Conservation (phyloP, 2,113 vertebrate genomes). For the Ammodytes dubius region DNA sequence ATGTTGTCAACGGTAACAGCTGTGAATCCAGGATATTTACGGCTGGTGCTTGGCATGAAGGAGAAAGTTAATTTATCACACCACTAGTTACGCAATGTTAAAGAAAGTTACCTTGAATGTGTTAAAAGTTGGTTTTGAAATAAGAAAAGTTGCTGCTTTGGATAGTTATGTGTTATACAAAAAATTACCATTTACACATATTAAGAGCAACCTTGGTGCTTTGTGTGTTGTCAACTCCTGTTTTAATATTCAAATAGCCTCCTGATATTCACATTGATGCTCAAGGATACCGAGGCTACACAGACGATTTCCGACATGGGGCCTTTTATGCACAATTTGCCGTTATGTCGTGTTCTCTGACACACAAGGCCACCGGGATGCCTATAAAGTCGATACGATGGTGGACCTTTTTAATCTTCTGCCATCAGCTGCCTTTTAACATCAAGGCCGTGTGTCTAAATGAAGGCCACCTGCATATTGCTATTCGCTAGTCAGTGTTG, state of each 20-base stretch:
- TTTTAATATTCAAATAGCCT: slow-evolving; percentile 48
- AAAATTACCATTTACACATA: background rate
- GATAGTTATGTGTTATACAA: background rate
- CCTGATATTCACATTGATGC: slow-evolving; percentile 31
- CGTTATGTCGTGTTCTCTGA: slow-evolving; percentile 22
- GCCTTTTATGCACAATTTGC: slow-evolving; percentile 45
- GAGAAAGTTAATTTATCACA: background rate
- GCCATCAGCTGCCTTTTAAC: slow-evolving; percentile 12
- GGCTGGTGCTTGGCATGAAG: background rate
- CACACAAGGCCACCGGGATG: slow-evolving; percentile 39
- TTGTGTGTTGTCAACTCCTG: background rate
- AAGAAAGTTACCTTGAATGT: background rate
- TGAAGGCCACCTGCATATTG: slow-evolving; percentile 3
- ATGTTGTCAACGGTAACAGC: background rate
- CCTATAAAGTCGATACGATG: slow-evolving; percentile 10
- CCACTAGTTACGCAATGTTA: background rate
- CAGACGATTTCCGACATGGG: slow-evolving; percentile 20
- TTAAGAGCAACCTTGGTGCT: slow-evolving; percentile 18
- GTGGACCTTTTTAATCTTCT: slow-evolving; percentile 29
- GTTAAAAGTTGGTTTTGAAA: background rate
- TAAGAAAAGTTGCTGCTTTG: background rate
- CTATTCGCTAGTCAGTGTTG: background rate
- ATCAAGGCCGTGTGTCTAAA: slow-evolving; percentile 13
- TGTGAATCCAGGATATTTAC: slow-evolving; percentile 12
- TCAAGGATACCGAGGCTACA: slow-evolving; percentile 32